Conservation (phyloP, 1,140 invertebrate species). For the Atta cephalotes region DNA sequence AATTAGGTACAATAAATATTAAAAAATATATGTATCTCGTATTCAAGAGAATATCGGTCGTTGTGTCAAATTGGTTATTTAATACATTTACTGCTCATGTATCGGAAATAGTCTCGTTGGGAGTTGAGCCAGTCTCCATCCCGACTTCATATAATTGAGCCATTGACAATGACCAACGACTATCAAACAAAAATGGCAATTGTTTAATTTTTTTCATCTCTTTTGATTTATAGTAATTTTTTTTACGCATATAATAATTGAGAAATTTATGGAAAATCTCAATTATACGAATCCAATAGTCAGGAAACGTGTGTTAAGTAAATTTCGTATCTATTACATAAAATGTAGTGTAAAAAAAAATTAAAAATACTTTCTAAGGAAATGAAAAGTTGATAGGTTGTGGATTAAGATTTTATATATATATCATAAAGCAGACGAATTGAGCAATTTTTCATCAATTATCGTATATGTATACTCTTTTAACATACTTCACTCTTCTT, state of each 20-base stretch:
- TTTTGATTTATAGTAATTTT: neutral
- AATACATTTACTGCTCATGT: slow-evolving; percentile 1
- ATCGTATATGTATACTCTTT: neutral
- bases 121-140: neutral
- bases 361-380: slow-evolving; percentile 30
- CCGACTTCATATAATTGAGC: neutral
- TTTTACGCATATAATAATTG: neutral
- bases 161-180: neutral
- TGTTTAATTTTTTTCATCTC: neutral
- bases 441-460: slow-evolving; percentile 26
- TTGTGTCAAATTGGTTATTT: neutral
- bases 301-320: neutral
- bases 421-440: neutral
- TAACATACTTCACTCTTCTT: neutral
- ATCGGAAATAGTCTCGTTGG: neutral
- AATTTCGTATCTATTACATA: neutral
- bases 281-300: neutral
- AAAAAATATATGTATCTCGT: slow-evolving; percentile 33
- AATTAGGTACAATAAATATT: slow-evolving; percentile 5
- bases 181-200: neutral
- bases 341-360: neutral
- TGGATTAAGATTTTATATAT: neutral
- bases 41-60: neutral
- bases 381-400: neutral
- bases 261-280: neutral